Percentiles rank a stretch among this genome's conserved stretches.
phyloP scores from a whole-genome alignment of 2,888 invertebrate genomes.

The Hedya salicella region DNA sequence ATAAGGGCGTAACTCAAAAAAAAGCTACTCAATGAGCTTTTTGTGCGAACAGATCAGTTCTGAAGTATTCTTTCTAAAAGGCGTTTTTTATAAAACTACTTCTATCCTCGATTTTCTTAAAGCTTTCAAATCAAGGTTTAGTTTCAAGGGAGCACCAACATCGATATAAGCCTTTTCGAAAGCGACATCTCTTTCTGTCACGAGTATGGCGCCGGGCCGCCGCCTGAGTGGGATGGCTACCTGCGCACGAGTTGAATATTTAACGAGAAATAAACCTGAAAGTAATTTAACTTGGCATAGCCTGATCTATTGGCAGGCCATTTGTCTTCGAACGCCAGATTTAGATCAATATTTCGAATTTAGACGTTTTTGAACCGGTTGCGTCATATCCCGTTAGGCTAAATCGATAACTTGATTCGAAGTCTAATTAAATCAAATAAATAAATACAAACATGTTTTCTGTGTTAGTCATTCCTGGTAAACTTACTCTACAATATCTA shows the following conservation, averaged over 20 bases:
- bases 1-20: neutral
- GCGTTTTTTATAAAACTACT: neutral
- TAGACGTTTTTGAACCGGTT: slow-evolving; percentile 23
- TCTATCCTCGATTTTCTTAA: neutral
- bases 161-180: neutral
- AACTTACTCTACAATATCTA: no score
- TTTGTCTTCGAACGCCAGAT: slow-evolving; percentile 37
- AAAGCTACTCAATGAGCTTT: slow-evolving; percentile 1
- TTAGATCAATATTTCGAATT: slow-evolving; percentile 34
- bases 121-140: neutral
- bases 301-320: slow-evolving; percentile 41
- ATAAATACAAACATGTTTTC: neutral
- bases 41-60: neutral
- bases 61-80: neutral
- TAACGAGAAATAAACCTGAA: slow-evolving; percentile 38
- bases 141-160: neutral
- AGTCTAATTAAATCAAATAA: neutral
- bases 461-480: no score
- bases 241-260: slow-evolving; percentile 42
- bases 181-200: slow-evolving; percentile 11
- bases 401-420: neutral
- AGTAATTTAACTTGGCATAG: slow-evolving; percentile 40
- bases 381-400: slow-evolving; percentile 1
- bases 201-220: slow-evolving; percentile 37
- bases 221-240: slow-evolving; percentile 51